phyloP scores from a whole-genome alignment of 2,113 vertebrate species.

The Daboia siamensis region DNA sequence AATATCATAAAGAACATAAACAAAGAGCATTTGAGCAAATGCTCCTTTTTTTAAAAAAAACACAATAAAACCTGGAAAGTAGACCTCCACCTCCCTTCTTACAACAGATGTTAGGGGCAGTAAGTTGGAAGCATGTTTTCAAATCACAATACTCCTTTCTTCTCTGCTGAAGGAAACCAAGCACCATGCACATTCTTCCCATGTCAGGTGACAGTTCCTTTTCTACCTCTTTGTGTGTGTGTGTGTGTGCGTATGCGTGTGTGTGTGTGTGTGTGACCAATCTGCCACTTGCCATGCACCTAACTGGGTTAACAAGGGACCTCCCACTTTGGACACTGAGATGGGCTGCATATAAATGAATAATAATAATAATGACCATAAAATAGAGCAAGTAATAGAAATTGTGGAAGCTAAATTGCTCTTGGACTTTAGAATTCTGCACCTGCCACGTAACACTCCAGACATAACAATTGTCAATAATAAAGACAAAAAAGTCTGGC shows the following conservation, averaged over 20 bases:
- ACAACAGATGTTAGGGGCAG: background rate
- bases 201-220: background rate
- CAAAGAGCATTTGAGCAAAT: background rate
- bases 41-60: background rate
- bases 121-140: background rate
- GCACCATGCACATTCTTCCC: background rate
- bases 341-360: background rate
- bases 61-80: background rate
- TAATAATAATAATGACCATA: background rate
- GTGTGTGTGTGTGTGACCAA: background rate
- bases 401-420: background rate
- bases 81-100: background rate
- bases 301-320: background rate
- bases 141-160: background rate
- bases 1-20: background rate
- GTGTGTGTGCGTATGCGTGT: background rate
- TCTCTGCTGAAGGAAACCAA: background rate
- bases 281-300: background rate
- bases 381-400: background rate
- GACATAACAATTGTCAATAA: background rate
- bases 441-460: background rate
- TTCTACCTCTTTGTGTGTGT: background rate
- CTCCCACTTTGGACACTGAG: background rate
- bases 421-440: background rate
- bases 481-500: background rate